Evolutionary conservation across 2,113 vertebrate genomes (phyloP).

Genomic region (Labeo rohita): DNA sequence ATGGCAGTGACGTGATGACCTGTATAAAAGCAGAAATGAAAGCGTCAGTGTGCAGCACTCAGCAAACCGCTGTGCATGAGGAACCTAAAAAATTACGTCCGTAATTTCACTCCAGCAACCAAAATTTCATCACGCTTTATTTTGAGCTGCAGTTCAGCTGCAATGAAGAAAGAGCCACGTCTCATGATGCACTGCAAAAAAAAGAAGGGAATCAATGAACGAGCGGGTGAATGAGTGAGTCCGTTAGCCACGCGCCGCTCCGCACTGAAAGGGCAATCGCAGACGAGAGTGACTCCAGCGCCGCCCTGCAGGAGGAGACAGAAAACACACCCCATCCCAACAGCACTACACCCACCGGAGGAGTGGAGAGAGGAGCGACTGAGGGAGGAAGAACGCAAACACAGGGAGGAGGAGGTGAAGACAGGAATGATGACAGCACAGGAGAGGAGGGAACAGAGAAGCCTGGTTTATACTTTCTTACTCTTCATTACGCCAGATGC

Average conservation of each 20-base stretch:
- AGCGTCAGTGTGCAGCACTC: not conserved
- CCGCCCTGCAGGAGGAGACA: constrained; percentile 27
- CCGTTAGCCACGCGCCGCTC: not conserved
- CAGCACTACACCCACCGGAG: constrained; percentile 52
- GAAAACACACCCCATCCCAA: constrained; percentile 36
- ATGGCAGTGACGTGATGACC: not conserved
- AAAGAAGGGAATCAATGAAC: constrained; percentile 9
- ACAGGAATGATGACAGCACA: constrained; percentile 44
- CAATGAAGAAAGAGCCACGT: not conserved
- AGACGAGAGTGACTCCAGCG: not conserved
- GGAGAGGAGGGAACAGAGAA: not conserved
- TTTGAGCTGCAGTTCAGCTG: not conserved
- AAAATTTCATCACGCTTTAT: not conserved
- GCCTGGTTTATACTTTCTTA: not conserved
- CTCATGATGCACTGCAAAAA: constrained; percentile 6
- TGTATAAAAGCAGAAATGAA: constrained; percentile 14
- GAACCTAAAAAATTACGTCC: not conserved
- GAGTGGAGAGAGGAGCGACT: constrained; percentile 56
- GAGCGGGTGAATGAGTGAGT: not conserved
- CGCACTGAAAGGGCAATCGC: not conserved
- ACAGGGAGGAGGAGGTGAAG: not conserved
- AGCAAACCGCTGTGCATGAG: not conserved
- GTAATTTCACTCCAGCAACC: not conserved
- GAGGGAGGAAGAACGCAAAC: constrained; percentile 34
- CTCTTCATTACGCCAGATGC: no score